Percentiles rank a stretch among this genome's conserved stretches.
These are phyloP conservation scores for Ciconia nigra DNA, from an alignment of 2,797 vertebrate species.

Conservation along the genomic window DNA sequence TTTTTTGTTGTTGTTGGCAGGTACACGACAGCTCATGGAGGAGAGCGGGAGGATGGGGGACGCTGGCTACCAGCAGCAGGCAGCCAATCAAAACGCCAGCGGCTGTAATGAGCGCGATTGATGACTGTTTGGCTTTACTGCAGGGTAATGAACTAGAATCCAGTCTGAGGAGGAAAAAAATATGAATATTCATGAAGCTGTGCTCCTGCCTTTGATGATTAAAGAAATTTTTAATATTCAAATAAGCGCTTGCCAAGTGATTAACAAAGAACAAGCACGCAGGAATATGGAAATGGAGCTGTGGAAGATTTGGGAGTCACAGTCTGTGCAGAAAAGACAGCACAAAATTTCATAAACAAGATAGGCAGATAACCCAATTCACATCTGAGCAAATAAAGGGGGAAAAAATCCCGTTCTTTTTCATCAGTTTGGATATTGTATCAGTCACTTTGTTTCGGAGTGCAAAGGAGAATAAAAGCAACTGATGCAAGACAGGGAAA, in stretches of 20 bases:
- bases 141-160: slow-evolving; percentile 99
- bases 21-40: slow-evolving; percentile 77
- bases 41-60: slow-evolving; percentile 69
- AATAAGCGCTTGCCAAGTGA: slow-evolving; percentile 99
- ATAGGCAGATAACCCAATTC: slow-evolving; percentile 81
- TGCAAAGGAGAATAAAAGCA: slow-evolving; percentile 7
- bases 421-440: slow-evolving; percentile 72
- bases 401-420: slow-evolving; percentile 32
- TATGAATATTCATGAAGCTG: slow-evolving; percentile 99
- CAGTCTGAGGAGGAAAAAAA: slow-evolving; percentile 86
- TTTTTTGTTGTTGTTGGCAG: slow-evolving; percentile 73
- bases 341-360: slow-evolving; percentile 79
- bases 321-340: slow-evolving; percentile 75
- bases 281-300: slow-evolving; percentile 84
- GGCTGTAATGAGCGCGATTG: slow-evolving; percentile 87
- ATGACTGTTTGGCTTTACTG: slow-evolving; percentile 96
- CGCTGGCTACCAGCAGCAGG: slow-evolving; percentile 79
- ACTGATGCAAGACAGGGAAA: neutral
- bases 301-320: slow-evolving; percentile 81
- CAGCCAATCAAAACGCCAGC: slow-evolving; percentile 86
- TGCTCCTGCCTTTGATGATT: slow-evolving; percentile 99
- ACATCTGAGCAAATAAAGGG: slow-evolving; percentile 72
- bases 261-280: slow-evolving; percentile 91
- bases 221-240: slow-evolving; percentile 99
- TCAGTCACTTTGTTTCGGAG: slow-evolving; percentile 73